Percentiles rank a stretch among this genome's conserved stretches.
Evolutionary conservation across 2,797 vertebrate species (phyloP).

Genomic region (Ataeniobius toweri): DNA sequence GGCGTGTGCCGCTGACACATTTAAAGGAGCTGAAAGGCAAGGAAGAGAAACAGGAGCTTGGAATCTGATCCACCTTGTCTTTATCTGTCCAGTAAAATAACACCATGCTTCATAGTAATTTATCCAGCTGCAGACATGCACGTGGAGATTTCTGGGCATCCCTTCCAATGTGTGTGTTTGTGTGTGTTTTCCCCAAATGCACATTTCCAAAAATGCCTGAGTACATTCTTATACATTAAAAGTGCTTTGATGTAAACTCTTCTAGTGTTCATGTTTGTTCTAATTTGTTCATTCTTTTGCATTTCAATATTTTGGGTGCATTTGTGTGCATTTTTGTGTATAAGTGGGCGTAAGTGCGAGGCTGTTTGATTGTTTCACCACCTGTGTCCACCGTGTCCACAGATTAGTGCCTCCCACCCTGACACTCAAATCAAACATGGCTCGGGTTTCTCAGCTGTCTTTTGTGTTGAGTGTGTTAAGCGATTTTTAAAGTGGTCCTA

Average conservation of each 20-base stretch:
- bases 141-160: slow-evolving; percentile 22
- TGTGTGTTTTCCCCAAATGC: slow-evolving; percentile 7
- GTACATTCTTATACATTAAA: slow-evolving; percentile 30
- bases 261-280: slow-evolving; percentile 41
- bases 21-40: slow-evolving; percentile 63
- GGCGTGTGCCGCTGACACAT: slow-evolving; percentile 73
- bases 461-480: slow-evolving; percentile 78
- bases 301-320: slow-evolving; percentile 15
- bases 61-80: slow-evolving; percentile 88
- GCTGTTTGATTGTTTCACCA: slow-evolving; percentile 82
- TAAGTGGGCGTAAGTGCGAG: slow-evolving; percentile 46
- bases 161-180: not conserved
- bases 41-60: slow-evolving; percentile 78
- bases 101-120: slow-evolving; percentile 59
- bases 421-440: slow-evolving; percentile 76
- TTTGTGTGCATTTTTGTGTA: slow-evolving; percentile 23
- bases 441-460: slow-evolving; percentile 78
- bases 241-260: slow-evolving; percentile 39
- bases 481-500: slow-evolving; percentile 79
- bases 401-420: slow-evolving; percentile 77
- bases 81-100: slow-evolving; percentile 80
- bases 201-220: slow-evolving; percentile 39
- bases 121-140: slow-evolving; percentile 44
- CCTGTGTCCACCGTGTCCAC: slow-evolving; percentile 75
- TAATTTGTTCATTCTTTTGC: slow-evolving; percentile 20